These are phyloP conservation scores for Passer montanus DNA, from an alignment of 2,113 vertebrate species.

Conservation along the genomic window DNA sequence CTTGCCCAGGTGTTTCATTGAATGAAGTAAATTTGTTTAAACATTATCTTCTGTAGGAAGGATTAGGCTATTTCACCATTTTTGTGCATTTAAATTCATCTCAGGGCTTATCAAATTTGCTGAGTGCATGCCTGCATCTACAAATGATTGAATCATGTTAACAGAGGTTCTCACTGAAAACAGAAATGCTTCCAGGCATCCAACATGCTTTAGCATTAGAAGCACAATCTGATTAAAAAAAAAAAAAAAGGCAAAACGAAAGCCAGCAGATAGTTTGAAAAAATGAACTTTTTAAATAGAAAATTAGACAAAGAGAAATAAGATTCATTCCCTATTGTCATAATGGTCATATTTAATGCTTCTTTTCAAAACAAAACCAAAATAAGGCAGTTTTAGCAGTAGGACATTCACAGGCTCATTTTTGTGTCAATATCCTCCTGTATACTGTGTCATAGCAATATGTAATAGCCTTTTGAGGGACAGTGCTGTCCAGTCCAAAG, in stretches of 20 bases:
- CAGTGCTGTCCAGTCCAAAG: background rate
- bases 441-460: background rate
- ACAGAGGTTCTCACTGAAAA: background rate
- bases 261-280: background rate
- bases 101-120: slow-evolving; percentile 41
- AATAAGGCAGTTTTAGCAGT: background rate
- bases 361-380: background rate
- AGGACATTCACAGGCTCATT: background rate
- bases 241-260: background rate
- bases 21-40: slow-evolving; percentile 61
- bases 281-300: background rate
- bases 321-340: background rate
- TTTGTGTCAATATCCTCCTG: background rate
- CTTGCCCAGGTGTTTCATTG: slow-evolving; percentile 45
- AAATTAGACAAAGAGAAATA: background rate
- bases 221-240: background rate
- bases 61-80: slow-evolving; percentile 36
- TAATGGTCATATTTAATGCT: background rate
- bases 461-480: background rate
- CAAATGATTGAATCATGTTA: slow-evolving; percentile 3
- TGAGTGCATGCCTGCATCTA: slow-evolving; percentile 28
- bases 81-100: slow-evolving; percentile 59
- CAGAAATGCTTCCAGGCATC: background rate
- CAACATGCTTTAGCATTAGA: background rate
- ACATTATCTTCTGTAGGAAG: slow-evolving; percentile 13